phyloP scores from a whole-genome alignment of 2,113 vertebrate species.

The Sterrhoptilus dennistouni region DNA sequence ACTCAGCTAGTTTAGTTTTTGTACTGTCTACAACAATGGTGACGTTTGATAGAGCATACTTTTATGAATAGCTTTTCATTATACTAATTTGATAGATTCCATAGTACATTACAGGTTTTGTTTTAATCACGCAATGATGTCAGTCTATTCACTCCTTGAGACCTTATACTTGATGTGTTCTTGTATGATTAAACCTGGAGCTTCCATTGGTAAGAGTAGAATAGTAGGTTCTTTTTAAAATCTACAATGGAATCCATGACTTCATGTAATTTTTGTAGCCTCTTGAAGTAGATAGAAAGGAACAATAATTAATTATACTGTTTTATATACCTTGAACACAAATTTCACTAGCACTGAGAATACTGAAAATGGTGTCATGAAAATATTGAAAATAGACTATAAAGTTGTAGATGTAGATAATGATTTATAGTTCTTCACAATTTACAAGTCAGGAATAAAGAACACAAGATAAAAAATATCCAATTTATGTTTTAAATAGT shows the following conservation, averaged over 20 bases:
- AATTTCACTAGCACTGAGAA: conserved; percentile 1
- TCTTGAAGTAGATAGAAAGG: conserved; percentile 9
- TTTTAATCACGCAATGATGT: neutral
- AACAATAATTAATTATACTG: conserved; percentile 33
- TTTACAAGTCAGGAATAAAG: neutral
- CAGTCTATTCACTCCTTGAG: neutral
- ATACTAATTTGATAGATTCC: conserved; percentile 55
- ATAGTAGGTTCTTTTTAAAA: conserved; percentile 50
- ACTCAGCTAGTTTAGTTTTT: neutral
- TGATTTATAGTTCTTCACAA: neutral
- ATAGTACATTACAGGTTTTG: neutral
- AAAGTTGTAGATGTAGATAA: neutral
- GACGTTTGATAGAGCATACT: conserved; percentile 1
- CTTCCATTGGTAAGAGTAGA: neutral
- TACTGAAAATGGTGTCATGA: neutral
- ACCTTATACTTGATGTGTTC: neutral
- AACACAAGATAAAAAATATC: neutral
- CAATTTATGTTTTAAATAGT: neutral
- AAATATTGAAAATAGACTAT: neutral
- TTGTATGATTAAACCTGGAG: neutral
- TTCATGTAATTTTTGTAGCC: conserved; percentile 11
- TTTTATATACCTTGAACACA: neutral
- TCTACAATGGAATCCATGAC: conserved; percentile 33
- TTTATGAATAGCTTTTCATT: conserved; percentile 43
- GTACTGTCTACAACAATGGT: neutral